These are phyloP conservation scores for Caenorhabditis angaria DNA, from an alignment of 2,888 invertebrate genomes.

Conservation along the genomic window DNA sequence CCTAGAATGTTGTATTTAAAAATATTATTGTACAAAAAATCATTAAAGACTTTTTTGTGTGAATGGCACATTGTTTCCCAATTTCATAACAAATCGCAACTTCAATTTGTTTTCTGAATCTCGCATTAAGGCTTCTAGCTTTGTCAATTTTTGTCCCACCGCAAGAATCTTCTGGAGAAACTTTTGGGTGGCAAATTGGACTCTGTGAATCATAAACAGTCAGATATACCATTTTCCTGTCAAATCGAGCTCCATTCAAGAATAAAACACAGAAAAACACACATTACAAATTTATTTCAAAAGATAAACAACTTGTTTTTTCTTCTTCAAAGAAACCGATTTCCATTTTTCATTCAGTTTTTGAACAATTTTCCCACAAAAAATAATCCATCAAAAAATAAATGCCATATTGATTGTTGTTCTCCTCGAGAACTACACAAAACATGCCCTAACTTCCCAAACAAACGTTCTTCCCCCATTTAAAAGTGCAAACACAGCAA, in stretches of 20 bases:
- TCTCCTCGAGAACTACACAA: not conserved
- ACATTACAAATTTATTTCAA: too few species aligned
- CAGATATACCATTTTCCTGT: not conserved
- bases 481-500: too few species aligned
- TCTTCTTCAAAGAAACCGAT: not conserved
- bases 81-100: not conserved
- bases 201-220: not conserved
- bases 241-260: not conserved
- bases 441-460: not conserved
- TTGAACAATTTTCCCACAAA: not conserved
- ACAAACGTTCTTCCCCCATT: not conserved
- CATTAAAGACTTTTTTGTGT: not conserved
- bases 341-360: not conserved
- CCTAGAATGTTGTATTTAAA: not conserved
- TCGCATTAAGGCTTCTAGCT: not conserved
- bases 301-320: not conserved
- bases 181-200: not conserved
- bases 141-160: not conserved
- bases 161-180: not conserved
- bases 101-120: not conserved
- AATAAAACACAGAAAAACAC: too few species aligned
- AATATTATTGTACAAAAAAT: too few species aligned
- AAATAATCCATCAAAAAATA: not conserved
- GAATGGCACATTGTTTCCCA: not conserved
- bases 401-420: not conserved